Conservation (phyloP, 2,888 invertebrate species). For the Ecliptopera silaceata region DNA sequence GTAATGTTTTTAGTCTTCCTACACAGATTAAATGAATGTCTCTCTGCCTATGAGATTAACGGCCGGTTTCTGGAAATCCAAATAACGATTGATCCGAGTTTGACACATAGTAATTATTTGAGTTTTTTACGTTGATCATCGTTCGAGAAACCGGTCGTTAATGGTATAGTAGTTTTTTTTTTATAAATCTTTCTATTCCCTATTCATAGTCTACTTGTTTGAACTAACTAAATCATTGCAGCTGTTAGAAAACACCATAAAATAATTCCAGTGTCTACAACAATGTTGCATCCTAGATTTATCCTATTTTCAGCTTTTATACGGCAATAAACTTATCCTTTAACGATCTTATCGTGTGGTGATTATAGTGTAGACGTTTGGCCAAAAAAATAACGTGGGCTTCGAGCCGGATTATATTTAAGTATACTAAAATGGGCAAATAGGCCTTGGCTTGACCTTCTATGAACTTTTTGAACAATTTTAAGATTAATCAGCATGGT, state of each 20-base stretch:
- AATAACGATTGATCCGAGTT: too few relatives aligned
- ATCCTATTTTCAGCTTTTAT: constrained; percentile 14
- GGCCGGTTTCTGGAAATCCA: too few relatives aligned
- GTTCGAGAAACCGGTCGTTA: too few relatives aligned
- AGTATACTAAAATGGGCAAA: constrained; percentile 9
- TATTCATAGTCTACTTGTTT: too few relatives aligned
- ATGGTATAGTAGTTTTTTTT: too few relatives aligned
- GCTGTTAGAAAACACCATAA: neutral
- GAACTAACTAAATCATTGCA: too few relatives aligned
- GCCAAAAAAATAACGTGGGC: constrained; percentile 11
- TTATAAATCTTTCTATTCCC: too few relatives aligned
- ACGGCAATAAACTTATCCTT: constrained; percentile 14
- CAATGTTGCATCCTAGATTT: constrained; percentile 8
- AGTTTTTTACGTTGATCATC: too few relatives aligned
- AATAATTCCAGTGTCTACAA: neutral
- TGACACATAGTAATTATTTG: too few relatives aligned
- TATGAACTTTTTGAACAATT: neutral
- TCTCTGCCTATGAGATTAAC: too few relatives aligned
- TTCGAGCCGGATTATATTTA: constrained; percentile 9
- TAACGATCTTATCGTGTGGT: constrained; percentile 16
- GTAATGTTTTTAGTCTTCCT: neutral
- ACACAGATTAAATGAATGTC: too few relatives aligned
- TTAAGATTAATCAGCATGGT: too few relatives aligned
- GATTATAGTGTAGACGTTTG: constrained; percentile 5
- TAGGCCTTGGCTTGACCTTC: neutral